These are phyloP conservation scores for Salarias fasciatus DNA, from an alignment of 2,797 vertebrate species.

Conservation along the genomic window DNA sequence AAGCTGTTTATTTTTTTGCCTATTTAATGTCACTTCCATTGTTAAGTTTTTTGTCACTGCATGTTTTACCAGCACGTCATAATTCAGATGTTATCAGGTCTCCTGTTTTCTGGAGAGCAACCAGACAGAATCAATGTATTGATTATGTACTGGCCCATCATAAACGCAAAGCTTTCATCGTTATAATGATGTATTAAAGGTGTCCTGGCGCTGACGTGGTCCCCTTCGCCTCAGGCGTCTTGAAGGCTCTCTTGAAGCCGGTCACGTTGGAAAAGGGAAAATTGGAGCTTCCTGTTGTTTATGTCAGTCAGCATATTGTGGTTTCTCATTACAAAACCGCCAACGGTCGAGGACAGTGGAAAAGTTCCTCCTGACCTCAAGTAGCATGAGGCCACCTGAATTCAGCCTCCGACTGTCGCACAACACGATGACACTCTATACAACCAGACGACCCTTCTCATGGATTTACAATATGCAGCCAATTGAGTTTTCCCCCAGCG, in stretches of 20 bases:
- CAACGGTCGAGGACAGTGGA: constrained; percentile 14
- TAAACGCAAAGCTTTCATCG: too few species aligned
- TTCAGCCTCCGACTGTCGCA: neutral
- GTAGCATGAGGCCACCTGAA: constrained; percentile 3
- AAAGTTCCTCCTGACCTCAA: constrained; percentile 15
- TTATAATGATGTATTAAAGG: neutral
- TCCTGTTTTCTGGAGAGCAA: too few species aligned
- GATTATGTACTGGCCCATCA: too few species aligned
- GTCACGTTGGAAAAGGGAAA: constrained; percentile 10
- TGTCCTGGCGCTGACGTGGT: neutral
- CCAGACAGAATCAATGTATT: neutral
- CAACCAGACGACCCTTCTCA: constrained; percentile 5
- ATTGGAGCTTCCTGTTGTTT: constrained; percentile 17
- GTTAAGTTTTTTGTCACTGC: too few species aligned
- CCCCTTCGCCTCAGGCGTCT: neutral
- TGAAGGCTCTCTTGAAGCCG: neutral
- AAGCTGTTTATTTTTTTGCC: too few species aligned
- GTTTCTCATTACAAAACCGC: constrained; percentile 1
- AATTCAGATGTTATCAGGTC: too few species aligned
- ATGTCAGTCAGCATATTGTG: constrained; percentile 23
- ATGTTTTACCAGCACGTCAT: too few species aligned
- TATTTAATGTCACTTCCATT: too few species aligned
- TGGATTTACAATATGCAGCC: constrained; percentile 38
- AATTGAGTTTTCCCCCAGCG: constrained; percentile 11
- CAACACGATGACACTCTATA: constrained; percentile 16